phyloP scores from a whole-genome alignment of 2,888 invertebrate genomes.

The Eutolmus rufibarbis region DNA sequence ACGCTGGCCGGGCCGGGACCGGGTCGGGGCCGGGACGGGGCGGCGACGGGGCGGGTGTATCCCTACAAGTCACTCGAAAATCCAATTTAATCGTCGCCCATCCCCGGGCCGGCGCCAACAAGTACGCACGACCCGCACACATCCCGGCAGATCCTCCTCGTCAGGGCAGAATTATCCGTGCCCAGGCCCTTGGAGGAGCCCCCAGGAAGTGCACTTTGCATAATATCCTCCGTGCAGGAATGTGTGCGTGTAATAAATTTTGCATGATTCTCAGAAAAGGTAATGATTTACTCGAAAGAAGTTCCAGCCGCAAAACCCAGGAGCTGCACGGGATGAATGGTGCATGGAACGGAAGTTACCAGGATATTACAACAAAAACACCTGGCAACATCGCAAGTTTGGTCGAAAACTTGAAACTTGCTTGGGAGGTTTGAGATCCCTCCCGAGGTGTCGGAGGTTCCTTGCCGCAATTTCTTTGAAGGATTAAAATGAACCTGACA shows the following conservation, averaged over 20 bases:
- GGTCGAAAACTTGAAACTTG: slow-evolving; percentile 11
- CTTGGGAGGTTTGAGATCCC: not conserved
- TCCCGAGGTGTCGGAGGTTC: not conserved
- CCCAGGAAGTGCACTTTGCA: not conserved
- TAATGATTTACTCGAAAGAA: slow-evolving; percentile 14
- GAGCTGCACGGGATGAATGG: slow-evolving; percentile 16
- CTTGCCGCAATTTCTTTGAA: not conserved
- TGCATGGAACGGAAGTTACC: slow-evolving; percentile 22
- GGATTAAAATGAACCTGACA: slow-evolving; percentile 14
- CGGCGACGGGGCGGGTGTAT: not conserved
- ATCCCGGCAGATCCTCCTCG: not conserved
- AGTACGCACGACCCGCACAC: slow-evolving; percentile 13
- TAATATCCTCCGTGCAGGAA: slow-evolving; percentile 5
- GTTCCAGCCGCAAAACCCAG: slow-evolving; percentile 9
- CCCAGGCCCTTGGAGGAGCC: not conserved
- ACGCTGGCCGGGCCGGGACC: not conserved
- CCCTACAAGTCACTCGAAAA: slow-evolving; percentile 26
- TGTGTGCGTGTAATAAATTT: slow-evolving; percentile 30
- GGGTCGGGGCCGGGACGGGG: not conserved
- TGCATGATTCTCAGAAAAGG: slow-evolving; percentile 13
- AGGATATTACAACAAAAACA: slow-evolving; percentile 30
- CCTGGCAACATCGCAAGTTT: slow-evolving; percentile 10
- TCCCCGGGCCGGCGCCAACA: not conserved
- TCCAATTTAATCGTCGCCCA: slow-evolving; percentile 23
- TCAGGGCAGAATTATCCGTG: not conserved